Conservation (phyloP, 2,113 vertebrate species). For the Macaca mulatta region DNA sequence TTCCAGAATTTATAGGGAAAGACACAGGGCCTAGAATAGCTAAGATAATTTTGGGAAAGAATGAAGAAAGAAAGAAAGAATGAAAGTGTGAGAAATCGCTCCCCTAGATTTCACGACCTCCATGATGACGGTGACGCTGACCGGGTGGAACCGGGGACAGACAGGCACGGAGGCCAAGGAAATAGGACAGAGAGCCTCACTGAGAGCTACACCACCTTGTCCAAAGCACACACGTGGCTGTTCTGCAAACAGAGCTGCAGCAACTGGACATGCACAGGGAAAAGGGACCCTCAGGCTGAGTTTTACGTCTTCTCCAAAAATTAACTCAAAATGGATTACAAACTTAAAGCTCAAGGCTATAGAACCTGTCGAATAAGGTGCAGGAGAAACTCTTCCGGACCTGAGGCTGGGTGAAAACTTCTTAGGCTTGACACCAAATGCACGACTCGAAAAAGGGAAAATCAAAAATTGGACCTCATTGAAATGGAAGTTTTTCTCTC, state of each 20-base stretch:
- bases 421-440: too few relatives aligned
- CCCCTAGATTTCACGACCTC: not conserved
- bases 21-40: not conserved
- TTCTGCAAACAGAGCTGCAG: not conserved
- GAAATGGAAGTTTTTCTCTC: not conserved
- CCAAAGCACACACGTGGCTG: not conserved
- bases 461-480: fast-evolving
- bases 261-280: fast-evolving
- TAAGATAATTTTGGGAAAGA: not conserved
- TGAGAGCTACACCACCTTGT: fast-evolving
- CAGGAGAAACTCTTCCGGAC: not conserved
- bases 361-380: fast-evolving
- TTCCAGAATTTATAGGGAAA: not conserved
- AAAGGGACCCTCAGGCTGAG: not conserved
- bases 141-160: fast-evolving
- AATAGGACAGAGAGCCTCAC: fast-evolving
- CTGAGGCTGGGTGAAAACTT: too few relatives aligned
- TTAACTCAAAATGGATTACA: not conserved
- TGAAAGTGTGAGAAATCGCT: not conserved
- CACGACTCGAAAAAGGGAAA: fast-evolving
- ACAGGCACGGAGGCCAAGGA: fast-evolving
- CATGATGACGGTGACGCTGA: fast-evolving
- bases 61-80: too few relatives aligned
- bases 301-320: not conserved
- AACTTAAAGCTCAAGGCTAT: not conserved